Base-by-base conservation (phyloP, 2,113 vertebrate genomes). In the Tichodroma muraria region DNA sequence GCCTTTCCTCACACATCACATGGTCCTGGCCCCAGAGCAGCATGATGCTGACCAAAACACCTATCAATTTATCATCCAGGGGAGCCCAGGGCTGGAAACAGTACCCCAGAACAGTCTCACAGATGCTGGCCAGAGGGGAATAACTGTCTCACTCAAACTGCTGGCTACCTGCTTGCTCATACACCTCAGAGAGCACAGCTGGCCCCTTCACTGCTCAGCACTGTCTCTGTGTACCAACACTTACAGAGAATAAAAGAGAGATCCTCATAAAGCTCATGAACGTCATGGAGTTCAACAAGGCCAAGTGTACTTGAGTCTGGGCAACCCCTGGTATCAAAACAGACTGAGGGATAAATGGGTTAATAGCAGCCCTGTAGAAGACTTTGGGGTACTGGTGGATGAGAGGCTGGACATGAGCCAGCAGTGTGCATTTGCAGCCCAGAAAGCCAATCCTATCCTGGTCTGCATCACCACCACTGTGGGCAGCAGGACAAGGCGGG, bases 361-460 rank as follows among this genome's bases (percentile, higher is more conserved):
- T 15, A 80, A 68, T 0, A 89, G 25, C 40, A 73, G 37, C 25
- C 23, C 49, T 40, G 28, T 6, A 88, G 44, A 57, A 72, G 21
- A 35, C 12, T 24, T 44, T 0, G 2, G 20, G 8, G 4, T 35
- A 16, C 23, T 28, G 42, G 5, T 20, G 11, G 42, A 4, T 11
- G 24, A 66, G 38, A 57, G 57, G 11, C 5, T 25, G 38, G 14
- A 15, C 28, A 4, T 3, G 16, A 89, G 10, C 9, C 3, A 1
- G 24, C 47, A 53, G 11, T 1, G 6, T 17, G n/a, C 4, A 4
- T 14, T 9, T 2, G 3, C 47, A 63, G 66, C 37, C 37, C 77
- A 33, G n/a, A 56, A 76, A 20, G 5, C 9, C 25, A 70, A 4
- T 4, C 0, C 0, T 8, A 6, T 4, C 44, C 24, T 27, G 63